Evolutionary conservation across 1,140 invertebrate genomes (phyloP).

Genomic region (Arctopsyche grandis): DNA sequence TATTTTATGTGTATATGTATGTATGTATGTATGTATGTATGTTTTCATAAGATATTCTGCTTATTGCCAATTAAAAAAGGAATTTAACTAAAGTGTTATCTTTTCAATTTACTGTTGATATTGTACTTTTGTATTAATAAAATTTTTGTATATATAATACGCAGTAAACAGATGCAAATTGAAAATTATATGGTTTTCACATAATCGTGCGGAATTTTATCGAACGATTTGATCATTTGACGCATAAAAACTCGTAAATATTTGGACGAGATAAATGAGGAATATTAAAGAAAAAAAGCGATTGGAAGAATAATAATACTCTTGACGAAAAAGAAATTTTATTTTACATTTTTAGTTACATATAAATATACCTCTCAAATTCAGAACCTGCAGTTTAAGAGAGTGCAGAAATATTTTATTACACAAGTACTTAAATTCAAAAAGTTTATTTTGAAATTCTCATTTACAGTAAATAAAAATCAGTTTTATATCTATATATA

Average conservation of each 20-base stretch:
- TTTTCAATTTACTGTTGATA: background rate
- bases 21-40: background rate
- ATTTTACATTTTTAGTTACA: background rate
- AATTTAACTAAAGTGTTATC: background rate
- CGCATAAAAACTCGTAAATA: conserved; percentile 1
- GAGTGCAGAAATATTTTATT: background rate
- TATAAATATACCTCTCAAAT: background rate
- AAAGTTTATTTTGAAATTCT: too few species aligned
- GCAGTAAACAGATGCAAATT: background rate
- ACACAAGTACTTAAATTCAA: too few species aligned
- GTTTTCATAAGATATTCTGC: background rate
- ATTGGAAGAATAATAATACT: background rate
- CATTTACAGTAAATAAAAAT: too few species aligned
- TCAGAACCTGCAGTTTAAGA: background rate
- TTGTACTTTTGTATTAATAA: background rate
- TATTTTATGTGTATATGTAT: background rate
- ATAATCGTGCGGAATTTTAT: background rate
- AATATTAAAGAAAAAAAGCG: background rate
- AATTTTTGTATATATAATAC: background rate
- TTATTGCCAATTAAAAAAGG: conserved; percentile 5
- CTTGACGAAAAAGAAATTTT: background rate
- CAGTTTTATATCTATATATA: too few species aligned
- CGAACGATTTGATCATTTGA: background rate
- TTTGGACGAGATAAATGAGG: background rate
- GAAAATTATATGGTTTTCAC: background rate